Percentiles rank a stretch among this genome's conserved stretches.
Evolutionary conservation across 2,888 invertebrate genomes (phyloP).

Genomic region (Embidobia sp.): DNA sequence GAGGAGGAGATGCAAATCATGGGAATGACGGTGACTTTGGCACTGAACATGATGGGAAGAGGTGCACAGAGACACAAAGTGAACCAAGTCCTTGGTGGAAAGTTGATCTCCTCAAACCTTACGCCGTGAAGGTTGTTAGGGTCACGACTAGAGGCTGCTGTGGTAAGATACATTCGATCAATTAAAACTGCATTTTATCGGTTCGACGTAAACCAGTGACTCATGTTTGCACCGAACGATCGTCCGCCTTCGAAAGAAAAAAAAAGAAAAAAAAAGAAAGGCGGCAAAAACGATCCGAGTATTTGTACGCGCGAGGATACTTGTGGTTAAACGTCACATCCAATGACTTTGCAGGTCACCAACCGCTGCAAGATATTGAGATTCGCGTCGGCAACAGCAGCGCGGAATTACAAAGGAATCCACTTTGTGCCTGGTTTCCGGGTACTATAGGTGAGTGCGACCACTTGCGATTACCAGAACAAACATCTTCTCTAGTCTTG

Average conservation of each 20-base stretch:
- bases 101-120: slow-evolving; percentile 91
- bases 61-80: slow-evolving; percentile 94
- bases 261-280: background rate
- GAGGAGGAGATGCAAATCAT: slow-evolving; percentile 91
- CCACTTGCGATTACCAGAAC: slow-evolving; percentile 42
- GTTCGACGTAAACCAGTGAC: too few species aligned
- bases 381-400: slow-evolving; percentile 96
- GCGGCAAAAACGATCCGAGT: background rate
- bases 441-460: slow-evolving; percentile 89
- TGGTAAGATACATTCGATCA: slow-evolving; percentile 80
- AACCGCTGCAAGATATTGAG: slow-evolving; percentile 93
- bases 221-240: too few species aligned
- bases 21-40: slow-evolving; percentile 94
- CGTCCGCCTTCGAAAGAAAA: background rate
- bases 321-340: slow-evolving; percentile 25
- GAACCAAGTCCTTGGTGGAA: slow-evolving; percentile 97
- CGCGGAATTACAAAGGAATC: slow-evolving; percentile 92
- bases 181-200: too few species aligned
- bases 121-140: slow-evolving; percentile 92
- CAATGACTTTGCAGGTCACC: slow-evolving; percentile 85
- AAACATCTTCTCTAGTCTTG: slow-evolving; percentile 31
- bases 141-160: slow-evolving; percentile 93
- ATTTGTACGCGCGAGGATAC: background rate
- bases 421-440: slow-evolving; percentile 96
- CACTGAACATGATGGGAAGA: slow-evolving; percentile 92